A percentile compares a stretch with the other conserved stretches of the same genome.
These are phyloP conservation scores for Donacobius atricapilla DNA, from an alignment of 2,113 vertebrate genomes.

Conservation along the genomic window DNA sequence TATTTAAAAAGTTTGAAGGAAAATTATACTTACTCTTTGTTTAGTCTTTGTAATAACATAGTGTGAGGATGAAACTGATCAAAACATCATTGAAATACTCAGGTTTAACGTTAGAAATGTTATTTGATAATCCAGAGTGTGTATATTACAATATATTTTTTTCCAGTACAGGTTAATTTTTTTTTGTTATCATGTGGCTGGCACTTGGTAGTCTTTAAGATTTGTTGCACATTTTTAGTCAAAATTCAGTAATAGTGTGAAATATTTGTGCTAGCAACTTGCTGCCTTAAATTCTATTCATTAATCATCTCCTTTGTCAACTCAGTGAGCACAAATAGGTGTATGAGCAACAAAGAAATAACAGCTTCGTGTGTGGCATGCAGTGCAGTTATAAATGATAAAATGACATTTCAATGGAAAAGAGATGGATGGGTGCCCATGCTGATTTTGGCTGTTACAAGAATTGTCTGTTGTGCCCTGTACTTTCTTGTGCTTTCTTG, in stretches of 20 bases:
- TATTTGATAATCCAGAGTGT: not conserved
- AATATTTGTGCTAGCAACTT: not conserved
- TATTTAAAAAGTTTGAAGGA: not conserved
- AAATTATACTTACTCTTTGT: not conserved
- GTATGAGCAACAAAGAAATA: not conserved
- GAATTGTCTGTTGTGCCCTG: not conserved
- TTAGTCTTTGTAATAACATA: not conserved
- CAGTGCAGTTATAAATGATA: not conserved
- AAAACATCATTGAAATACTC: not conserved
- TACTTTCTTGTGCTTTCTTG: not conserved
- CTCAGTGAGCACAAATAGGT: not conserved
- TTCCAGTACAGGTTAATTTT: not conserved
- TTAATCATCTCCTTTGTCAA: not conserved
- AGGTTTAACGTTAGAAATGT: not conserved
- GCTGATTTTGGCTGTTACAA: not conserved
- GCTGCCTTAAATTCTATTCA: not conserved
- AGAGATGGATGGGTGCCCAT: not conserved
- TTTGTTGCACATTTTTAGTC: not conserved
- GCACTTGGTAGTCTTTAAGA: not conserved
- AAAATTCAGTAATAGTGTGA: not conserved
- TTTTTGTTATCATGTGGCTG: not conserved
- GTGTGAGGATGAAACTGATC: not conserved
- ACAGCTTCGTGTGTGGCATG: accelerated
- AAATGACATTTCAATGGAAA: not conserved
- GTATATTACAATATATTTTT: not conserved